Evolutionary conservation across 2,113 vertebrate genomes (phyloP).

Genomic region (Zapus hudsonius): DNA sequence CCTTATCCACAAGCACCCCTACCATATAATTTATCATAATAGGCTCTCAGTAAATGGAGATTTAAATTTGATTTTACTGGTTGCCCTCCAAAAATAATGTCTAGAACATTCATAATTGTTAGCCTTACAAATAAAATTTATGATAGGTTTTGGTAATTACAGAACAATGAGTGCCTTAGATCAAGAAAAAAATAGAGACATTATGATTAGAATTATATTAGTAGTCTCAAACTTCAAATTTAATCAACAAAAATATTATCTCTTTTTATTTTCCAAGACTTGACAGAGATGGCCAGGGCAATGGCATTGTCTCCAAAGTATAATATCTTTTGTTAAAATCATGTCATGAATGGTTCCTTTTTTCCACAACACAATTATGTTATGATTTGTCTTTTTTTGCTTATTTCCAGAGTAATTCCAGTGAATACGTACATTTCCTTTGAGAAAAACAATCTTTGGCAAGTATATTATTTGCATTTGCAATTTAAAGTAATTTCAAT

Average conservation of each 20-base stretch:
- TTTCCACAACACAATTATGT: background rate
- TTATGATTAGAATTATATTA: background rate
- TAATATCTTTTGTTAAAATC: background rate
- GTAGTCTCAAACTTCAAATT: background rate
- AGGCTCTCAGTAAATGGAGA: background rate
- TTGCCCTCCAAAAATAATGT: background rate
- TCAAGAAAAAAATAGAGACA: background rate
- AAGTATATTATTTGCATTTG: slow-evolving; percentile 26
- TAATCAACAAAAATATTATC: background rate
- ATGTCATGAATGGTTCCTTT: background rate
- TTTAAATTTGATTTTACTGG: background rate
- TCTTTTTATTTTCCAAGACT: background rate
- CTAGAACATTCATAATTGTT: background rate
- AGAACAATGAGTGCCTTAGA: background rate
- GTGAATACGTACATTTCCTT: background rate
- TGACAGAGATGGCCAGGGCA: background rate
- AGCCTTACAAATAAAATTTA: background rate
- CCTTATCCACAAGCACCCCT: background rate
- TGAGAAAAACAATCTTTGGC: slow-evolving; percentile 6
- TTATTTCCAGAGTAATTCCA: slow-evolving; percentile 4
- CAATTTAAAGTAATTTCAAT: slow-evolving; percentile 9
- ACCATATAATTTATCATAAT: background rate
- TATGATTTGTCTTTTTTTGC: background rate
- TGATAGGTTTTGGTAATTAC: background rate
- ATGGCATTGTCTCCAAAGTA: background rate